Base-by-base conservation (phyloP, 2,113 vertebrate genomes). In the Melospiza melodia region DNA sequence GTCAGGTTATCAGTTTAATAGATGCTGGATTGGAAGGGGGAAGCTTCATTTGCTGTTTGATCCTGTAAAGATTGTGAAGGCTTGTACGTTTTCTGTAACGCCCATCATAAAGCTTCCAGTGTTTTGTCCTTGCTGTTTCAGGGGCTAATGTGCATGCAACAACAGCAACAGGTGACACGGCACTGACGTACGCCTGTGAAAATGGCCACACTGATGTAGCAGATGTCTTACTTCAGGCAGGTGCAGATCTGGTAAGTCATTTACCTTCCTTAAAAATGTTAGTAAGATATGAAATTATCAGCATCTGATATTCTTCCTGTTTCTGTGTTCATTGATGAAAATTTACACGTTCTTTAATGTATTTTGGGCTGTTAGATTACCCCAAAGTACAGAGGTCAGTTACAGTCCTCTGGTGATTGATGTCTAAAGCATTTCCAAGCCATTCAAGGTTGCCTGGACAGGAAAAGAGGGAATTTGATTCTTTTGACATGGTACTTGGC, bases 121-220 rank as follows among this genome's bases (percentile, higher is more conserved):
- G 63, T 88, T 10, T 2, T 88, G 27, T 13, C 92, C 4, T 57
- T 69, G 4, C 66, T 93, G 75, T 76, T 92, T 7, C 89, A 99
- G 99, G 99, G 93, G 99, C 99, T 68, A 99, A 99, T 9, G 99
- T 99, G 78, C 99, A 99, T 9, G 99, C 99, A 57, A 99, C 99
- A 48, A 99, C 99, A 59, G 99, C 99, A 23, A 99, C 99, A 4
- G 99, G 99, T 15, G 99, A 99, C 97, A 99, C 99, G 6, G 99
- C 99, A 2, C 97, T 99, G 95, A 99, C 99, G 1, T 99, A 99
- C 0, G 99, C 99, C 24, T 99, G 99, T 97, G 99, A 99, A 97
- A 99, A 99, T 17, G 99, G 99, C 89, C 99, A 99, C 93, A 99
- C 99, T 0, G 99, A 99, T 94, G 99, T 99, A 86, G 99, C 99